Evolutionary conservation across 2,797 vertebrate species (phyloP).

Genomic region (Ctenosaura bakeri): DNA sequence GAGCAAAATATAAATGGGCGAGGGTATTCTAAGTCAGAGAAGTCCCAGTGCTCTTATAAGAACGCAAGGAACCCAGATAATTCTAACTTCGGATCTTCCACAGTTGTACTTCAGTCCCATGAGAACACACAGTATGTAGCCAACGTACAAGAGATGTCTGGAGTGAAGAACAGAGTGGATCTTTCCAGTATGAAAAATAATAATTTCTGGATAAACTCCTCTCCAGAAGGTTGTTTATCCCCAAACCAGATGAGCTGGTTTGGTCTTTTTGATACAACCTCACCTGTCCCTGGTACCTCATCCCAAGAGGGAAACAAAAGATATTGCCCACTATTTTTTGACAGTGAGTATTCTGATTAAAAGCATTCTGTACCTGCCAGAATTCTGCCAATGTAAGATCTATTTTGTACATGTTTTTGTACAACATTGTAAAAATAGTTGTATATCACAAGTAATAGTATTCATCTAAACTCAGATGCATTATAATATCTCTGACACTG

Average conservation of each 20-base stretch:
- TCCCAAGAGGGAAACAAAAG: conserved; percentile 24
- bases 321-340: conserved; percentile 74
- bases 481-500: rapidly evolving
- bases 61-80: conserved; percentile 43
- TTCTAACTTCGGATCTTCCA: conserved; percentile 21
- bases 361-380: background rate
- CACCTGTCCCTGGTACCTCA: rapidly evolving
- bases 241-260: conserved; percentile 75
- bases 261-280: conserved; percentile 40
- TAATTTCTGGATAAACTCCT: conserved; percentile 48
- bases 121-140: conserved; percentile 36
- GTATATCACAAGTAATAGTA: rapidly evolving
- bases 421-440: background rate
- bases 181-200: conserved; percentile 14
- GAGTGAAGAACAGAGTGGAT: background rate
- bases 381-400: background rate
- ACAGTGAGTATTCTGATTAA: conserved; percentile 80
- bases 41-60: conserved; percentile 44
- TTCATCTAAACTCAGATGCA: background rate
- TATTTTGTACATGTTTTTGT: background rate
- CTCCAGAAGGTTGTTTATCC: conserved; percentile 43
- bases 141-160: conserved; percentile 46
- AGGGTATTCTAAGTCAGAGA: conserved; percentile 36
- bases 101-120: background rate
- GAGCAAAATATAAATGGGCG: conserved; percentile 52